Evolutionary conservation across 2,113 vertebrate genomes (phyloP), one percentile per base, ranked within the genome.

Genomic region (Madoqua kirkii): DNA sequence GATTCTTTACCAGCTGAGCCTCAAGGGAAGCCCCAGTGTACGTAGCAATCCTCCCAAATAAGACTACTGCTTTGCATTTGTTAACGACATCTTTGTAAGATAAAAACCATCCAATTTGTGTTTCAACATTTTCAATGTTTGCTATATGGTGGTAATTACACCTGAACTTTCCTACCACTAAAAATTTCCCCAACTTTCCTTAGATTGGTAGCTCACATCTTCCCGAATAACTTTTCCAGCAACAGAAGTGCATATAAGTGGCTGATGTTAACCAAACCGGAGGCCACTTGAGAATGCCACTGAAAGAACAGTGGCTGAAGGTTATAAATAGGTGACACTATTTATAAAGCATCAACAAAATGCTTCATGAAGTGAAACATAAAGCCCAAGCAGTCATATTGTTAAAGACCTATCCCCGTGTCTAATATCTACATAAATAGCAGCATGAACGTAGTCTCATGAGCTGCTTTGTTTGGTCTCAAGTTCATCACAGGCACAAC

Each of bases 331-430:
- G 97, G 81, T 91, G 97, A 21, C 90, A 79, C 98, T 98, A 98
- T 98, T 98, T 98, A 97, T 98, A 98, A 98, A 97, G 97, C 98
- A 98, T 86, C 98, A 97, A 98, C 97, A 98, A 97, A 98, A 98
- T 95, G 86, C 96, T 98, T 98, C 91, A 93, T 64, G 96, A 97
- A 96, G 98, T 92, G 95, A 97, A 98, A 98, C 96, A 97, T 85
- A 95, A 98, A 98, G 97, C 89, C 91, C 33, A 90, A 43, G 96
- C 92, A 87, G 85, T 96, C 97, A 91, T 27, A 95, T 59, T 98
- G 91, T 97, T 76, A 13, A 94, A 96, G 90, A 71, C 45, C 86
- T 86, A 57, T 27, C 54, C 87, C 96, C 89, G 89, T 96, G 83
- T 94, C 96, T 95, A 79, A 91, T 60, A 90, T 88, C 93, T 88